Conservation (phyloP, 2,797 vertebrate species). For the Ctenosaura bakeri region DNA sequence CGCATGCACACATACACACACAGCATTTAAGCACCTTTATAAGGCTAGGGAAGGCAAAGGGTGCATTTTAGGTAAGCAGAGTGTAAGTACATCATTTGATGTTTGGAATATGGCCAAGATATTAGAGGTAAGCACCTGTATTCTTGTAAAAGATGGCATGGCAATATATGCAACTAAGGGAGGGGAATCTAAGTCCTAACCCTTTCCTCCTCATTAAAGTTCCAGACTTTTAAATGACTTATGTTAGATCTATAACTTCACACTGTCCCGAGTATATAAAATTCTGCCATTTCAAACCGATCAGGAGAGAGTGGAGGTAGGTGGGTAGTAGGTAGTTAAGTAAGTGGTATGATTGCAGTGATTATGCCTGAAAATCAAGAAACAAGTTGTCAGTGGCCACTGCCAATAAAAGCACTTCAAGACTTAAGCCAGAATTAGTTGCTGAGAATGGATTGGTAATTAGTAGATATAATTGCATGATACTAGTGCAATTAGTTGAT, state of each 20-base stretch:
- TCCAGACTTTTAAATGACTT: background rate
- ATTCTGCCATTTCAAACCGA: background rate
- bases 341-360: background rate
- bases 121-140: slow-evolving; percentile 47
- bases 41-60: background rate
- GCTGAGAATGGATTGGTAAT: slow-evolving; percentile 30
- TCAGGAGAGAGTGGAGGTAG: too few relatives aligned
- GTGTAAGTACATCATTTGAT: slow-evolving; percentile 33
- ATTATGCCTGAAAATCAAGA: background rate
- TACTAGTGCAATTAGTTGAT: slow-evolving; percentile 18
- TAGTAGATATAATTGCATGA: background rate
- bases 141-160: slow-evolving; percentile 5
- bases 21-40: slow-evolving; percentile 41
- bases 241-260: background rate
- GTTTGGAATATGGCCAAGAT: slow-evolving; percentile 42
- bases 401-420: background rate
- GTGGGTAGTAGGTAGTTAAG: background rate
- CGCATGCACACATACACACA: slow-evolving; percentile 11
- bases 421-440: background rate
- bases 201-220: background rate
- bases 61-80: slow-evolving; percentile 54
- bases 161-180: slow-evolving; percentile 37
- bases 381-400: background rate
- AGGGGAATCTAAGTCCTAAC: background rate
- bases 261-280: slow-evolving; percentile 15